A percentile compares a stretch with the other conserved stretches of the same genome.
Conservation (phyloP, 2,888 invertebrate species). For the Nasonia oneida region DNA sequence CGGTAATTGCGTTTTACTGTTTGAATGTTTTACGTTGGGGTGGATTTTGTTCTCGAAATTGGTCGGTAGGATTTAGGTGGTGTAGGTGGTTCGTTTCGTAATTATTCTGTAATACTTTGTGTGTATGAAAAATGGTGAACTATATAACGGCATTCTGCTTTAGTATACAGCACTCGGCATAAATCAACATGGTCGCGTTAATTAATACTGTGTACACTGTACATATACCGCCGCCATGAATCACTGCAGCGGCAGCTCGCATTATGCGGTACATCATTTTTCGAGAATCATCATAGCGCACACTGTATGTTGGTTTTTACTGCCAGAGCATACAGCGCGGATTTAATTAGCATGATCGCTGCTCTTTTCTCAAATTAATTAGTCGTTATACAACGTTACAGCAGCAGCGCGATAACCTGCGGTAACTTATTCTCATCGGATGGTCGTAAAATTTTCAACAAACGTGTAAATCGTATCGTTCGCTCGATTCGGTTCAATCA, state of each 20-base stretch:
- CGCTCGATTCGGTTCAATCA: background rate
- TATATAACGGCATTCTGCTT: conserved; percentile 46
- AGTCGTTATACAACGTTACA: conserved; percentile 8
- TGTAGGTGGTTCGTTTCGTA: background rate
- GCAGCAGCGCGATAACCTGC: background rate
- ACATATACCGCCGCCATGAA: conserved; percentile 44
- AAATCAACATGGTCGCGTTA: conserved; percentile 53
- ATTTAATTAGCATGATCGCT: conserved; percentile 9
- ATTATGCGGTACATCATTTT: conserved; percentile 28
- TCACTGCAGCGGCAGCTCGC: conserved; percentile 14
- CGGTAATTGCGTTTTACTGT: conserved; percentile 27
- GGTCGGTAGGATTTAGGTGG: background rate
- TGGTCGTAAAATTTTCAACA: background rate
- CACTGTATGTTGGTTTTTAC: conserved; percentile 7
- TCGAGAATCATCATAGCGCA: background rate
- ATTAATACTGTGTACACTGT: conserved; percentile 31
- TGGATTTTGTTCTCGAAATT: background rate
- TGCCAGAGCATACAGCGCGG: background rate
- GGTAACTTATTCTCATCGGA: background rate
- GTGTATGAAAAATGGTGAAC: background rate
- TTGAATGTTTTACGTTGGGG: background rate
- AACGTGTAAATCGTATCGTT: background rate
- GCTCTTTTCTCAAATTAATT: conserved; percentile 4
- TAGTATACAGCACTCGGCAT: conserved; percentile 26
- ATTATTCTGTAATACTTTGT: background rate